Evolutionary conservation across 2,113 vertebrate genomes (phyloP).

Genomic region (Puntigrus tetrazona): DNA sequence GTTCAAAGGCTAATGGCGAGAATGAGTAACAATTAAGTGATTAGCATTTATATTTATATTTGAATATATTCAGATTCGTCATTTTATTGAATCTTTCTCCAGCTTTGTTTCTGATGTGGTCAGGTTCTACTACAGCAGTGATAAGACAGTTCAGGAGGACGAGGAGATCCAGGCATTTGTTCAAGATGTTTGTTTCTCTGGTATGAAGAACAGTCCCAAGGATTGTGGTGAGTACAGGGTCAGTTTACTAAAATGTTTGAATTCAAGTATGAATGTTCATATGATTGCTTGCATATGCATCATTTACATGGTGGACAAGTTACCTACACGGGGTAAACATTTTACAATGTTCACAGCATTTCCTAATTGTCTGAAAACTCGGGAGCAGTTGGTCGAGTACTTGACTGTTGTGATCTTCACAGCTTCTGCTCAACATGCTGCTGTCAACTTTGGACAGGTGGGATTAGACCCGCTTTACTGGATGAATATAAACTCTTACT

Average conservation of each 20-base stretch:
- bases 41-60: too few relatives aligned
- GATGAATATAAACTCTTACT: neutral
- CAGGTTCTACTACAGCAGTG: slow-evolving; percentile 84
- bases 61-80: too few relatives aligned
- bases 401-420: slow-evolving; percentile 59
- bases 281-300: neutral
- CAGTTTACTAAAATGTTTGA: neutral
- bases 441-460: slow-evolving; percentile 37
- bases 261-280: neutral
- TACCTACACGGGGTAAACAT: neutral
- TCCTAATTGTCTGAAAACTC: slow-evolving; percentile 79
- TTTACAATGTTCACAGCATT: slow-evolving; percentile 77
- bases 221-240: slow-evolving; percentile 77
- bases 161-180: slow-evolving; percentile 90
- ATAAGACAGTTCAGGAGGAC: slow-evolving; percentile 81
- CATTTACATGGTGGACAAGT: neutral
- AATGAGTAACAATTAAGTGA: too few relatives aligned
- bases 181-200: slow-evolving; percentile 88
- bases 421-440: slow-evolving; percentile 3
- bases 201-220: slow-evolving; percentile 84
- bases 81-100: neutral
- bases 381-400: slow-evolving; percentile 40
- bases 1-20: too few relatives aligned
- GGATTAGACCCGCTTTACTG: neutral
- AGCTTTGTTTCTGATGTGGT: slow-evolving; percentile 90